phyloP scores from a whole-genome alignment of 2,888 invertebrate species.

The Tuta absoluta region DNA sequence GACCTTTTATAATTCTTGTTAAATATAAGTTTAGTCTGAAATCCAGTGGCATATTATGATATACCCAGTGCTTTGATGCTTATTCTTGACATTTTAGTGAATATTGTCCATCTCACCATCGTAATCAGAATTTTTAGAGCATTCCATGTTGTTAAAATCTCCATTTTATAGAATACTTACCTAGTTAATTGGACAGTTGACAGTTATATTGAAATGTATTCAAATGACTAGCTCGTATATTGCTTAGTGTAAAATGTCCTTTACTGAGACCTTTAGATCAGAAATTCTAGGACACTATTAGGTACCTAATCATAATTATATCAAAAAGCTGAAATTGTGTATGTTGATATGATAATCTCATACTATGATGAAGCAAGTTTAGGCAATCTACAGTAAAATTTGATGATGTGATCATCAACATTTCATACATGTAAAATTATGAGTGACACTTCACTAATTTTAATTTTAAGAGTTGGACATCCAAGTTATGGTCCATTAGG shows the following conservation, averaged over 20 bases:
- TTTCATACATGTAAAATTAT: slow-evolving; percentile 29
- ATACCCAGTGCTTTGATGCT: slow-evolving; percentile 60
- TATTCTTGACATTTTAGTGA: slow-evolving; percentile 55
- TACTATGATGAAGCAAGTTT: slow-evolving; percentile 49
- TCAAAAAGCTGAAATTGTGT: slow-evolving; percentile 32
- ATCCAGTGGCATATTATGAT: slow-evolving; percentile 40
- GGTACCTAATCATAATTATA: slow-evolving; percentile 6
- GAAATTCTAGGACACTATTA: slow-evolving; percentile 1
- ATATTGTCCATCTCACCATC: slow-evolving; percentile 37
- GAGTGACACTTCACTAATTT: slow-evolving; percentile 40
- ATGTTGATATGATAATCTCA: slow-evolving; percentile 36
- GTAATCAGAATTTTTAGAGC: slow-evolving; percentile 58
- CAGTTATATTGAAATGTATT: slow-evolving; percentile 52
- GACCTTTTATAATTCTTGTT: slow-evolving; percentile 10
- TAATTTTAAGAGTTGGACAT: slow-evolving; percentile 44
- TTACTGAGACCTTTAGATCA: slow-evolving; percentile 15
- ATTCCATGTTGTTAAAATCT: slow-evolving; percentile 67
- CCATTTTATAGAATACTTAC: slow-evolving; percentile 37
- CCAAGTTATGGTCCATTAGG: slow-evolving; percentile 51
- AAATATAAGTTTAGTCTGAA: slow-evolving; percentile 18
- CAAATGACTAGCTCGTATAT: slow-evolving; percentile 58
- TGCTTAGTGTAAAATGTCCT: slow-evolving; percentile 41
- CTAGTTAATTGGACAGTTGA: slow-evolving; percentile 54
- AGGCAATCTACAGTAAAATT: slow-evolving; percentile 48
- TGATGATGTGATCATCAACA: slow-evolving; percentile 56